Conservation (phyloP, 2,797 vertebrate species). For the Falco cherrug region DNA sequence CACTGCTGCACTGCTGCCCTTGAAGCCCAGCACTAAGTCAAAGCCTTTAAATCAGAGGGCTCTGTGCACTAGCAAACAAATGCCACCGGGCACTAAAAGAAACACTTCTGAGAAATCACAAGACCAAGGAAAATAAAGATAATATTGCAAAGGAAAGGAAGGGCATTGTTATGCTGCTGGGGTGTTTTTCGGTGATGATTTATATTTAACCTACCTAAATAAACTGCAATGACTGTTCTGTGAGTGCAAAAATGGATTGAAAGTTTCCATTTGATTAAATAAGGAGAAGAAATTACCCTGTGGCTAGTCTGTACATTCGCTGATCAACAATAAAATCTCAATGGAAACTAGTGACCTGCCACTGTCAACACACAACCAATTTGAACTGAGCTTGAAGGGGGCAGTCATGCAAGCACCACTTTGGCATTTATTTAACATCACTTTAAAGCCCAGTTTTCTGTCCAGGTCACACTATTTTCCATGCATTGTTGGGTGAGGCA, state of each 20-base stretch:
- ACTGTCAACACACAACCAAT: constrained; percentile 11
- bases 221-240: constrained; percentile 9
- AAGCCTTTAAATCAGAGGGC: background rate
- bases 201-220: constrained; percentile 59
- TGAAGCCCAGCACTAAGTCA: constrained; percentile 17
- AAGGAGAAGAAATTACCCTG: constrained; percentile 59
- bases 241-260: constrained; percentile 55
- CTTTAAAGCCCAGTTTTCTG: background rate
- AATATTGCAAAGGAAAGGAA: background rate
- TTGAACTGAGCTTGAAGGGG: background rate
- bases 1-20: background rate
- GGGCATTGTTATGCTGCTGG: background rate
- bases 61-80: background rate
- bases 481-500: rapidly evolving
- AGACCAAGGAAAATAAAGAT: background rate
- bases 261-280: constrained; percentile 70
- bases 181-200: background rate
- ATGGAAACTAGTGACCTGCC: constrained; percentile 65
- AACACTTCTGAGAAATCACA: background rate
- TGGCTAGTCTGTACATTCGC: constrained; percentile 48
- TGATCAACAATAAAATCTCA: constrained; percentile 55
- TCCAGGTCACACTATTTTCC: background rate
- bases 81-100: background rate
- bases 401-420: constrained; percentile 52
- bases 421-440: background rate